Base-by-base conservation (phyloP, 2,113 vertebrate genomes). In the Gymnocephalus cernua region DNA sequence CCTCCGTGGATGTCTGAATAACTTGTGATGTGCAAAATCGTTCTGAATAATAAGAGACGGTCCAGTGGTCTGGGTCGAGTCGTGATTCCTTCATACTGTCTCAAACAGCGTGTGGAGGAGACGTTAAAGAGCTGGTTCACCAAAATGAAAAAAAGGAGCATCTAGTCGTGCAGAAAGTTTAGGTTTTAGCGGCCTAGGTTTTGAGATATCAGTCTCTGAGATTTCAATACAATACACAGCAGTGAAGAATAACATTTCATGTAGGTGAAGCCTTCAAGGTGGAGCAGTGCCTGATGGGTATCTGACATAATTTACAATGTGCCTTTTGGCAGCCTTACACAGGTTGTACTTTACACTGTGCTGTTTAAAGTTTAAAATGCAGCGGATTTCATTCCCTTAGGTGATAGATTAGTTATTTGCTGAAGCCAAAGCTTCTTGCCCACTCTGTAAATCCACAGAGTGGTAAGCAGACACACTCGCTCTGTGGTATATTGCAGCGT, bases 381-480 rank as follows among this genome's bases (percentile, higher is more conserved):
- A 79, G 70, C 48, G 56, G n/a, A 48, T 78, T 59, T 64, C 19
- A 4, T 18, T 59, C 16, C 62, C 48, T 51, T 6, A 11, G 57
- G 77, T 38, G 21, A 65, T 16, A 8, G 15, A 41, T 41, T 8
- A 18, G 57, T 64, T 56, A 76, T 76, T 58, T 56, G 21, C 72
- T 29, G 35, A 23, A 61, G 19, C 56, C 71, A 32, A 51, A 72
- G 59, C 16, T 50, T 13, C 47, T 56, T 11, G 23, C 64, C 38
- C 71, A 29, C 61, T 27, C 51, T 68, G 35, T 23, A 32, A 85
- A 77, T 56, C 61, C 67, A 48, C 59, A 25, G 21, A 63, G 53
- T 18, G 45, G 35, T 27, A 23, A 35, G 23, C 50, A n/a, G 57
- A 75, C 79, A 25, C 13, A n/a, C 47, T 48, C 12, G 2, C 67